Evolutionary conservation across 2,797 vertebrate genomes (phyloP), one percentile per base, ranked within the genome.

Genomic region (Apogon talboti): DNA sequence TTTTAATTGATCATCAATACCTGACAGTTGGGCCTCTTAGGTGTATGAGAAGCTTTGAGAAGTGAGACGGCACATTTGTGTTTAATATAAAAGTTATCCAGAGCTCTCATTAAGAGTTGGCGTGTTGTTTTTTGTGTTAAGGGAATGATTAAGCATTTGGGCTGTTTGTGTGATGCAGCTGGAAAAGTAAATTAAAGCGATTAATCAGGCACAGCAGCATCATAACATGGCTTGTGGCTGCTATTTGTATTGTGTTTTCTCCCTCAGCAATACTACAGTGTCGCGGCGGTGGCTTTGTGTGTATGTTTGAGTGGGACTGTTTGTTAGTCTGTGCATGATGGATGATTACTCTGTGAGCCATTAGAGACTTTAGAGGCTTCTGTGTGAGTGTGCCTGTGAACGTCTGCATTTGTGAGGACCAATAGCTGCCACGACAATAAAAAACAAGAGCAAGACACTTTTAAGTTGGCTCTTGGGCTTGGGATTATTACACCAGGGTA

Each of bases 111-210:
- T 14, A 70, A 56, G 56, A 30, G 12, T 21, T 11, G 11, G 4
- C 16, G 24, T 66, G 42, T 53, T 71, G 42, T 48, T 79, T 13
- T 69, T 69, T 55, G 24, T 74, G 48, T 6, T 47, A 14, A 3
- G 1, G 56, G 40, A 71, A 67, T 33, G 46, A 76, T 79, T 13
- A 63, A 61, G 42, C 10, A 3, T 67, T 74, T 66, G 52, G 63
- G 62, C 68, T 79, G 69, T 72, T 60, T 71, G 59, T 62, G 64
- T 58, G 65, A 42, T 68, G 67, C 76, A 83, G 70, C 74, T 75
- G 79, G 49, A 75, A 73, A 77, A 85, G 61, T 33, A 81, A 83
- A 90, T 87, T 46, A 86, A 87, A 87, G 76, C 65, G 70, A 82
- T 87, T 79, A 75, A 81, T 90, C 82, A 82, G 51, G 24, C 21